Evolutionary conservation across 2,113 vertebrate species (phyloP).

Genomic region (Varanus salvator): DNA sequence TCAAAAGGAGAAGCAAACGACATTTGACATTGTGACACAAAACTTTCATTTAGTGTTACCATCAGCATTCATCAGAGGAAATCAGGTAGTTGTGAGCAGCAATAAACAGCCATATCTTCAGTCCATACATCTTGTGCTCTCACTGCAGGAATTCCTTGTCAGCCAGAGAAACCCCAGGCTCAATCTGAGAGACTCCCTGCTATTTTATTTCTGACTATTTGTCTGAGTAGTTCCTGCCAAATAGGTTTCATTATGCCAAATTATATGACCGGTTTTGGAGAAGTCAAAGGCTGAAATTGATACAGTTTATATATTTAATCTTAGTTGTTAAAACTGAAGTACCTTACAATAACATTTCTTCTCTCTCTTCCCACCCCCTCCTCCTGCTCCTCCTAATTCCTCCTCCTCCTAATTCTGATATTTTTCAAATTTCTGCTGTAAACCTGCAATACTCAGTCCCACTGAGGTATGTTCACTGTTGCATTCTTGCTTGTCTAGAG

Average conservation of each 20-base stretch:
- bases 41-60: neutral
- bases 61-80: neutral
- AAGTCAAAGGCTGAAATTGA: neutral
- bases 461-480: neutral
- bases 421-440: neutral
- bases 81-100: neutral
- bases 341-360: constrained; percentile 2
- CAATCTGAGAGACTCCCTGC: constrained; percentile 31
- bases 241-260: constrained; percentile 26
- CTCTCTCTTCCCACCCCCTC: neutral
- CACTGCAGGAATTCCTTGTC: neutral
- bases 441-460: neutral
- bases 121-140: neutral
- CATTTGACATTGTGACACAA: neutral
- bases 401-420: neutral
- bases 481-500: constrained; percentile 1
- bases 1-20: neutral
- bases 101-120: neutral
- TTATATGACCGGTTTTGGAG: constrained; percentile 21
- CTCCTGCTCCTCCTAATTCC: neutral
- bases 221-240: constrained; percentile 18
- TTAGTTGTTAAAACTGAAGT: constrained; percentile 29
- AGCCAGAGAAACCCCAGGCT: neutral
- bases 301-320: constrained; percentile 27
- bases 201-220: constrained; percentile 38